Conservation (phyloP, 2,888 invertebrate species). For the Brenthis ino region DNA sequence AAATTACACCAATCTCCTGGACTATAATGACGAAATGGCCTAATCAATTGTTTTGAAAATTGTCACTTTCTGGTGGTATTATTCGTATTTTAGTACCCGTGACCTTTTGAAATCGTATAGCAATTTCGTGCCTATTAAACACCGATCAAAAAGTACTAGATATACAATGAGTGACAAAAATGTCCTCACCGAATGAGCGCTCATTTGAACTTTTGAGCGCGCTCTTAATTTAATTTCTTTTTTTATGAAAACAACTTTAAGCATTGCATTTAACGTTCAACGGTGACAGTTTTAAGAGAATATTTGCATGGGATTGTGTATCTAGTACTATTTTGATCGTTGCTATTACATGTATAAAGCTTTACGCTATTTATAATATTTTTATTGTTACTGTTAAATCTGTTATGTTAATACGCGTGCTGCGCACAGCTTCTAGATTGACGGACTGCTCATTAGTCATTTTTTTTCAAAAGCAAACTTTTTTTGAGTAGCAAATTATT, state of each 20-base stretch:
- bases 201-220: too few species aligned
- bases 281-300: too few species aligned
- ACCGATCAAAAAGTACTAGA: too few species aligned
- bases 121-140: slow-evolving; percentile 11
- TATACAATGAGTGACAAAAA: too few species aligned
- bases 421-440: background rate
- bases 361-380: slow-evolving; percentile 21
- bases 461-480: too few species aligned
- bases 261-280: too few species aligned
- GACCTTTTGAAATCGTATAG: slow-evolving; percentile 1
- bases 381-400: slow-evolving; percentile 32
- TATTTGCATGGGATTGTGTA: too few species aligned
- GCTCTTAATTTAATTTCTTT: too few species aligned
- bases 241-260: too few species aligned
- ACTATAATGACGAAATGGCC: slow-evolving; percentile 1
- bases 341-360: slow-evolving; percentile 16
- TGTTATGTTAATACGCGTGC: slow-evolving; percentile 20
- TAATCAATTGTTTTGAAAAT: slow-evolving; percentile 5
- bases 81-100: background rate
- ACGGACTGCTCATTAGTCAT: background rate
- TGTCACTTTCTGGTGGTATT: slow-evolving; percentile 4
- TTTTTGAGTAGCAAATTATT: too few species aligned
- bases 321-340: too few species aligned
- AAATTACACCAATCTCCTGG: background rate
- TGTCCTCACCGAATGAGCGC: too few species aligned